These are phyloP conservation scores for Microctenopoma steveboyesi DNA, from an alignment of 2,797 vertebrate genomes.

Conservation along the genomic window DNA sequence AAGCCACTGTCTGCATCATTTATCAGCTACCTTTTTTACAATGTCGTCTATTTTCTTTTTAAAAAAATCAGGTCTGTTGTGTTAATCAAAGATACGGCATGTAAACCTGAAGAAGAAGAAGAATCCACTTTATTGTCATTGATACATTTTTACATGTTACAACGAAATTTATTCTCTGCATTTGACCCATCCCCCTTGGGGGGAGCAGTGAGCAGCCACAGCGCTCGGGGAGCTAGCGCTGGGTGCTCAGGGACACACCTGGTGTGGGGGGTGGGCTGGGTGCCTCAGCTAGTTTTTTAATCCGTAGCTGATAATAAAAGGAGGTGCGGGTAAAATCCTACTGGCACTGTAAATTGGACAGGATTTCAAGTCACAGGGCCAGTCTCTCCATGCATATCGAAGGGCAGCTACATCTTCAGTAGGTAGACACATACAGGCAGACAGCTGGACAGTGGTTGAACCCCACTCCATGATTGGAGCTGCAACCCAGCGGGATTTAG, in stretches of 20 bases:
- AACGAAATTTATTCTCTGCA: too few relatives aligned
- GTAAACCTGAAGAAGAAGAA: too few relatives aligned
- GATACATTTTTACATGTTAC: too few relatives aligned
- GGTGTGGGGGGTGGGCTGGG: too few relatives aligned
- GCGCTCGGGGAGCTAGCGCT: too few relatives aligned
- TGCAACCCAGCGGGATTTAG: conserved; percentile 75
- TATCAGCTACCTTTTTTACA: background rate
- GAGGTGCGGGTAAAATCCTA: conserved; percentile 84
- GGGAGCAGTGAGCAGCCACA: too few relatives aligned
- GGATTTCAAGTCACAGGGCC: conserved; percentile 89
- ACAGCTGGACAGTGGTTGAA: conserved; percentile 67
- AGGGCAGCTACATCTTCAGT: conserved; percentile 67
- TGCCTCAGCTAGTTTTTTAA: too few relatives aligned
- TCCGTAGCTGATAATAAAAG: conserved; percentile 73
- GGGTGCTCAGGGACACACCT: too few relatives aligned
- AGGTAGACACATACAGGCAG: conserved; percentile 47
- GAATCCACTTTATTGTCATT: too few relatives aligned
- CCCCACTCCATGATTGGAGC: conserved; percentile 63
- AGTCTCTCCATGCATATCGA: conserved; percentile 91
- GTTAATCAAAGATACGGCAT: too few relatives aligned
- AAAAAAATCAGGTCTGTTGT: background rate
- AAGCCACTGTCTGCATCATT: background rate
- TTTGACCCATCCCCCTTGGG: too few relatives aligned
- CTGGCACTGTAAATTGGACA: conserved; percentile 87
- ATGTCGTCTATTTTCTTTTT: background rate